Base-by-base conservation (phyloP, 2,888 invertebrate species). In the Troides aeacus region DNA sequence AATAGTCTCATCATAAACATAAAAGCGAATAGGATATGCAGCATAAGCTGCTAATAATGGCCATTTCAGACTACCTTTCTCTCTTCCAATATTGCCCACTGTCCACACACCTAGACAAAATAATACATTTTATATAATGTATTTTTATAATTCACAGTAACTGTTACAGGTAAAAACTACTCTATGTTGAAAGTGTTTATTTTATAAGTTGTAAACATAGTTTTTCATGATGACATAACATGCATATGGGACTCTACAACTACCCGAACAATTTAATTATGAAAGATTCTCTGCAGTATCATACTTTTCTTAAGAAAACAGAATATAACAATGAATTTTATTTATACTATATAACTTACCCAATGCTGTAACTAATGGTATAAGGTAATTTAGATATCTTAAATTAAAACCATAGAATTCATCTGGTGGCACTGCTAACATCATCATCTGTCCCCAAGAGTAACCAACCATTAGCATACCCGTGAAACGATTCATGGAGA, bases 21-120 rank as follows among this genome's bases (percentile, higher is more conserved):
- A 95, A 86, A 95, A 95, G 21, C 97, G 94, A 0, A 95, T 81
- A 0, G 96, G 95, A 79, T 96, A 95, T 0, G 93, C 85, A 0
- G 92, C 74, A 76, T 96, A 95, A 0, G 98, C 95, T 0, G 94
- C 95, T 0, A 94, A 66, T 0, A 97, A 81, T 0, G 97, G 94
- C 82, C 95, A 93, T 91, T 95, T 95, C 50, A 97, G 90, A 0
- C 93, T 87, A 1, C 98, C 98, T 77, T 94, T 92, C 81, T 98
- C 96, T 2, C 96, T 94, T 0, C 98, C 98, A 73, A 98, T 96
- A 81, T 98, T 99, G 39, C 98, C 98, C 12, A 98, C 97, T 0
- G 95, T 93, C 96, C 97, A 97, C 0, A 98, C 96, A 77, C 98
- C 99, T 97, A 83, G 24, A 86, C 81, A 75, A 75, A 76, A 84